A percentile compares a stretch with the other conserved stretches of the same genome.
Conservation (phyloP, 2,797 vertebrate species). For the Gallinago solitaria region DNA sequence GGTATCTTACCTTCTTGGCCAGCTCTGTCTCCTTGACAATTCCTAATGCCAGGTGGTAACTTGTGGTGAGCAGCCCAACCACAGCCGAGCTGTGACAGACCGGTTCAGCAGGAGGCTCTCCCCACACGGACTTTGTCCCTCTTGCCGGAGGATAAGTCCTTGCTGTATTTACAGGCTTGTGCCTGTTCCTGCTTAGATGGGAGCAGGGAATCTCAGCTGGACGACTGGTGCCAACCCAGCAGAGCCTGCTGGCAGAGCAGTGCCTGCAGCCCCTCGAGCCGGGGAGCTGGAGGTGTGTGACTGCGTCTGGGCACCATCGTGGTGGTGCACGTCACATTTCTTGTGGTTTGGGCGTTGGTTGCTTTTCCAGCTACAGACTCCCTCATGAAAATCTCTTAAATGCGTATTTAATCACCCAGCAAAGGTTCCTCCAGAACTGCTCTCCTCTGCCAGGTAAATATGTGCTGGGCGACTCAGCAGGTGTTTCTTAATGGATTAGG, state of each 20-base stretch:
- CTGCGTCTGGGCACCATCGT: not conserved
- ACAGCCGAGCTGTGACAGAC: not conserved
- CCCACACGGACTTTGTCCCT: not conserved
- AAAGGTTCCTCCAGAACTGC: not conserved
- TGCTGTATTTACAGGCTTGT: not conserved
- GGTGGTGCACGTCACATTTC: not conserved
- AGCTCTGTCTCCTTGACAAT: not conserved
- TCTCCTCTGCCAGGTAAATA: slow-evolving; percentile 16
- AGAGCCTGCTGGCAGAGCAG: not conserved
- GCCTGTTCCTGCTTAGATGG: not conserved
- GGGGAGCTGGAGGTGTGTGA: not conserved
- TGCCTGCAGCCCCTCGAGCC: not conserved
- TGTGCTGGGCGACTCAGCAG: not conserved
- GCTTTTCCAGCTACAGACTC: not conserved
- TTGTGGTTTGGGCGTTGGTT: not conserved
- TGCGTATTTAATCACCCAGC: slow-evolving; percentile 6
- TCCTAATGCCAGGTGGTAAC: not conserved
- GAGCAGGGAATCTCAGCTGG: not conserved
- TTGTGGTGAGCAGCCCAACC: not conserved
- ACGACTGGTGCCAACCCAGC: not conserved
- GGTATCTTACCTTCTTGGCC: not conserved
- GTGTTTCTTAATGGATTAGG: slow-evolving; percentile 33
- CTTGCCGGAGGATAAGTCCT: not conserved
- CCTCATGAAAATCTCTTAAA: not conserved
- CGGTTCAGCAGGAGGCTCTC: not conserved